phyloP scores from a whole-genome alignment of 2,113 vertebrate species.

The Leucosticte australis region DNA sequence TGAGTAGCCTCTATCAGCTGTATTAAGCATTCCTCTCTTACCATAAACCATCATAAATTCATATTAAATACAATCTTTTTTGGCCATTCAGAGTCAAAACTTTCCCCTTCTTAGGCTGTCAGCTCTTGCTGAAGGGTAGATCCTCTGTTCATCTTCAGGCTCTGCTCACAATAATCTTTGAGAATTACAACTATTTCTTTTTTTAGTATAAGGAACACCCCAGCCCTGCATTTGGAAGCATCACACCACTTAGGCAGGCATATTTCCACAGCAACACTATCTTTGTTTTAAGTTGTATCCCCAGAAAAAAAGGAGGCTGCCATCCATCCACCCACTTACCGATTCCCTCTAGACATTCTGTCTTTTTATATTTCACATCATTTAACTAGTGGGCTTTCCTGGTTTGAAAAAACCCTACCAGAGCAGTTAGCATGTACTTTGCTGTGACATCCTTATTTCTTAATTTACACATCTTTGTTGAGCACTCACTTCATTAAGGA shows the following conservation, averaged over 20 bases:
- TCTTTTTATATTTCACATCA: background rate
- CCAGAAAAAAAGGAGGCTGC: background rate
- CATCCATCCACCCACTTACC: background rate
- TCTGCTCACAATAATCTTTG: background rate
- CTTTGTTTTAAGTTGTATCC: background rate
- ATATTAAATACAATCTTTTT: background rate
- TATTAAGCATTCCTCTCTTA: background rate
- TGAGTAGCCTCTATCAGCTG: background rate
- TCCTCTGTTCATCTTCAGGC: background rate
- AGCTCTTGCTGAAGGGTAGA: background rate
- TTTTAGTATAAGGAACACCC: background rate
- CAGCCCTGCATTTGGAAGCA: background rate
- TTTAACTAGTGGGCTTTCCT: background rate
- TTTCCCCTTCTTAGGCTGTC: background rate
- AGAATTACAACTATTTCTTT: background rate
- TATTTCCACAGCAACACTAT: background rate
- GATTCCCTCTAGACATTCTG: background rate
- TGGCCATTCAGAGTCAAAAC: background rate
- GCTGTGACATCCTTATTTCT: background rate
- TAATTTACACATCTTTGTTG: background rate
- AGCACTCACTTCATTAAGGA: background rate
- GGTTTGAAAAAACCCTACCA: background rate
- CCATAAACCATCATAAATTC: background rate
- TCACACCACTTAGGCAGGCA: background rate
- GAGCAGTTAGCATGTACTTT: background rate